Conservation (phyloP, 2,113 vertebrate genomes). For the Ia io region DNA sequence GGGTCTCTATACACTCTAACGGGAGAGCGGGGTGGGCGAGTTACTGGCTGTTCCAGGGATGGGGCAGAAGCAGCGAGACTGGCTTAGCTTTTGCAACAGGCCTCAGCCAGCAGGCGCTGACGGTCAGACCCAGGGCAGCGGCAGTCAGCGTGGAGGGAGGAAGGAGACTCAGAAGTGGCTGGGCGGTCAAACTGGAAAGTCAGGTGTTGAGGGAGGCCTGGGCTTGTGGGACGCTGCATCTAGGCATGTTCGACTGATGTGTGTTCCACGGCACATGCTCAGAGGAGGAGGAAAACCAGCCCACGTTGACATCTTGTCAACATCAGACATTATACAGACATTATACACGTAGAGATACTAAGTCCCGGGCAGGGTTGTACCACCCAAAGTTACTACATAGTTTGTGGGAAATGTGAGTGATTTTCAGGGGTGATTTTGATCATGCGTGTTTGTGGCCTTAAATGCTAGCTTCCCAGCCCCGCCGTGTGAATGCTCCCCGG, state of each 20-base stretch:
- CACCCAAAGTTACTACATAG: not conserved
- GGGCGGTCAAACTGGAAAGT: not conserved
- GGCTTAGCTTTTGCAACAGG: not conserved
- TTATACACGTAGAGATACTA: not conserved
- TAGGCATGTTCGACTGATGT: not conserved
- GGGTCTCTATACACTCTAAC: too few relatives aligned
- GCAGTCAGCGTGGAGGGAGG: not conserved
- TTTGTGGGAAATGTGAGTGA: not conserved
- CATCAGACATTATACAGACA: not conserved
- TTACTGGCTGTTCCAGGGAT: not conserved
- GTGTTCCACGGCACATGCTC: rapidly evolving
- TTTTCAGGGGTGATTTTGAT: not conserved
- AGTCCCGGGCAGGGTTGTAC: not conserved
- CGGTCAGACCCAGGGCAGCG: not conserved
- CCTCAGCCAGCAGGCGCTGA: not conserved
- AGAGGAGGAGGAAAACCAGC: not conserved
- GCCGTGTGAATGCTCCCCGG: rapidly evolving
- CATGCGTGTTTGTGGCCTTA: not conserved
- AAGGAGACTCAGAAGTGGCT: not conserved
- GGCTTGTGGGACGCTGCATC: not conserved
- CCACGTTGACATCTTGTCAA: not conserved
- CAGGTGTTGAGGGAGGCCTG: not conserved
- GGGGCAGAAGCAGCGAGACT: not conserved
- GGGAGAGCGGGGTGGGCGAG: not conserved
- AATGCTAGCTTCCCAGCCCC: not conserved